Base-by-base conservation (phyloP, 2,888 invertebrate species). In the Nemotelus pantherinus region DNA sequence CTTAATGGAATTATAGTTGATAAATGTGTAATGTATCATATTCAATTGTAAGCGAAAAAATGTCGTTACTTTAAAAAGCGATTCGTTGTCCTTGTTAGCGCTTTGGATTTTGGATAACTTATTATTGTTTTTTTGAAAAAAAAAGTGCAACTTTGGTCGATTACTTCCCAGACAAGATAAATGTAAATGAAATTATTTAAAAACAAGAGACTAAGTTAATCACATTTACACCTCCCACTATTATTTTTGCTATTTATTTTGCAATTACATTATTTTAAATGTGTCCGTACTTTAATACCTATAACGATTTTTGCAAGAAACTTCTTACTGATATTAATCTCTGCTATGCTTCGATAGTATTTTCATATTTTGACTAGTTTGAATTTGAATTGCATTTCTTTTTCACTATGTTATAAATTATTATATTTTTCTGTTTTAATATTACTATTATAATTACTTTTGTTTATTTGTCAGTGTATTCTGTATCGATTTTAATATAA, bases 391-490 rank as follows among this genome's bases (percentile, higher is more conserved):
- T 44, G n/a, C 43, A 45, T 41, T 6, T 44, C 2, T 65, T 44
- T 5, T 44, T 58, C 9, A 72, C 9, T 58, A 74, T 60, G 60
- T 60, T 60, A 60, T 60, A 74, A 60, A 48, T 60, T 72, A 72
- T 74, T 60, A 63, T n/a, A 58, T n/a, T 48, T 63, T 48, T 48
- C 50, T 50, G n/a, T 68, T 25, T 10, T 25, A 7, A 44, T 44
- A n/a, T 68, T 48, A 65, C 25, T 65, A 65, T 48, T 48, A 48
- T 48, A 25, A 68, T 68, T 48, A 50, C 25, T 68, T 25, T 50
- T 25, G 39, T 50, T 48, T 50, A 25, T 47, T 68, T 48, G 48
- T 68, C n/a, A 25, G 39, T 48, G 25, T 68, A n/a, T 68, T 10
- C 4, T 10, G 4, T 68, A 25, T 25, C 41, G 41, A 25, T 41